Conservation (phyloP, 2,888 invertebrate genomes). For the Oscheius myriophilus region DNA sequence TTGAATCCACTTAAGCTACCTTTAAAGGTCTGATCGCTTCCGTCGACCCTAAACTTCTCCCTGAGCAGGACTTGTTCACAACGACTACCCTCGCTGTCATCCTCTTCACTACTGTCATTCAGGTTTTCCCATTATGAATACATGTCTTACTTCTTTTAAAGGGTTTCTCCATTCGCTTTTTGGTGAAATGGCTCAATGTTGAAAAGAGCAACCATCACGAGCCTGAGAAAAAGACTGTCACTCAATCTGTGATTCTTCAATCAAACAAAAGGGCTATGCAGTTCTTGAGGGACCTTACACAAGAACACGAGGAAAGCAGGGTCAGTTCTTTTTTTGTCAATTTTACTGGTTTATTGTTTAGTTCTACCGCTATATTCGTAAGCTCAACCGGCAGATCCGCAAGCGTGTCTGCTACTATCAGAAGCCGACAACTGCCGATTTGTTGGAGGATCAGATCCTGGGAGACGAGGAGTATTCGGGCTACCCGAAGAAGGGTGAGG, state of each 20-base stretch:
- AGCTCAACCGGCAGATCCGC: neutral
- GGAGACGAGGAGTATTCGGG: neutral
- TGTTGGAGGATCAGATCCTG: conserved; percentile 11
- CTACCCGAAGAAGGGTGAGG: conserved; percentile 8
- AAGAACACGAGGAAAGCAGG: conserved; percentile 19
- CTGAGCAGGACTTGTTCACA: conserved; percentile 91
- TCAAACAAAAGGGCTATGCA: conserved; percentile 22
- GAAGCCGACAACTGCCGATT: conserved; percentile 6
- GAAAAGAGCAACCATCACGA: conserved; percentile 73
- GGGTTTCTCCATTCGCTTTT: conserved; percentile 95
- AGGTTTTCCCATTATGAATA: conserved; percentile 75
- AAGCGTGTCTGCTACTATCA: conserved; percentile 9
- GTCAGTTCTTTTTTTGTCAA: conserved; percentile 7
- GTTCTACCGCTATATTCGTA: conserved; percentile 11
- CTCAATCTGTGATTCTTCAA: conserved; percentile 35
- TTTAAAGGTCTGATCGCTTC: conserved; percentile 51
- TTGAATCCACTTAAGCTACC: neutral
- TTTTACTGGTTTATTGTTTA: neutral
- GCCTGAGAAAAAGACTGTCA: conserved; percentile 34
- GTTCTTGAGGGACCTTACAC: conserved; percentile 19
- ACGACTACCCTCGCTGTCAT: conserved; percentile 96
- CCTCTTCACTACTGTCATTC: conserved; percentile 96
- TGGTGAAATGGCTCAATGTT: conserved; percentile 91
- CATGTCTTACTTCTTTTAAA: conserved; percentile 66
- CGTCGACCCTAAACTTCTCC: conserved; percentile 81